phyloP scores from a whole-genome alignment of 1,140 invertebrate genomes.

The Solenopsis invicta region DNA sequence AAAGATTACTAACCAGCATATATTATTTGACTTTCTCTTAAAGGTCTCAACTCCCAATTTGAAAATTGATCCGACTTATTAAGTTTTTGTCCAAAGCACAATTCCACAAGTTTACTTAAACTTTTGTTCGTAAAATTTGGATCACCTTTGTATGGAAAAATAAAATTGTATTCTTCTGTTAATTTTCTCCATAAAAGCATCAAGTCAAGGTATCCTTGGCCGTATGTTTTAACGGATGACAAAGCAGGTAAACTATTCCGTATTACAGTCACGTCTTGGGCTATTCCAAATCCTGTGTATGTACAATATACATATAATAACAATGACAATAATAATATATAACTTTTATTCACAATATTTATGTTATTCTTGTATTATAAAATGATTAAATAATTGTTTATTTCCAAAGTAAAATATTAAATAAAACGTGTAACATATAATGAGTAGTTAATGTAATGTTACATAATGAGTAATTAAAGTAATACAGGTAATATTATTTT shows the following conservation, averaged over 20 bases:
- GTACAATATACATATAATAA: slow-evolving; percentile 43
- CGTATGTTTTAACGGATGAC: slow-evolving; percentile 83
- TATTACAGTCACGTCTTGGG: slow-evolving; percentile 88
- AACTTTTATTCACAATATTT: background rate
- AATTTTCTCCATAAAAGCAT: slow-evolving; percentile 87
- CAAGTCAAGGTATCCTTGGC: slow-evolving; percentile 87
- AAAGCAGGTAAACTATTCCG: slow-evolving; percentile 87
- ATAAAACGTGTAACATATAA: too few relatives aligned
- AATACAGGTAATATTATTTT: slow-evolving; percentile 61
- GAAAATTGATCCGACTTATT: slow-evolving; percentile 95
- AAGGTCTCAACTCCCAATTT: slow-evolving; percentile 94
- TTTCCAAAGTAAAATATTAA: background rate
- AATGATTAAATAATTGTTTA: slow-evolving; percentile 1
- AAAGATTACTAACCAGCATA: slow-evolving; percentile 90
- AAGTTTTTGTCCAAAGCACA: slow-evolving; percentile 91
- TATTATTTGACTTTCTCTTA: slow-evolving; percentile 91
- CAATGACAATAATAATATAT: background rate
- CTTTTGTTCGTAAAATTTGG: slow-evolving; percentile 84
- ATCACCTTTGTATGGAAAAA: slow-evolving; percentile 86
- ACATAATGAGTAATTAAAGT: background rate
- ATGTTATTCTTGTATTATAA: background rate
- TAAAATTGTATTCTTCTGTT: slow-evolving; percentile 85
- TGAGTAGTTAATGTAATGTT: background rate
- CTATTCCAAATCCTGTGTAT: slow-evolving; percentile 88
- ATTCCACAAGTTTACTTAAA: slow-evolving; percentile 91